A percentile compares a stretch with the other conserved stretches of the same genome.
Evolutionary conservation across 2,113 vertebrate genomes (phyloP).

Genomic region (Phrynosoma blainvillii): DNA sequence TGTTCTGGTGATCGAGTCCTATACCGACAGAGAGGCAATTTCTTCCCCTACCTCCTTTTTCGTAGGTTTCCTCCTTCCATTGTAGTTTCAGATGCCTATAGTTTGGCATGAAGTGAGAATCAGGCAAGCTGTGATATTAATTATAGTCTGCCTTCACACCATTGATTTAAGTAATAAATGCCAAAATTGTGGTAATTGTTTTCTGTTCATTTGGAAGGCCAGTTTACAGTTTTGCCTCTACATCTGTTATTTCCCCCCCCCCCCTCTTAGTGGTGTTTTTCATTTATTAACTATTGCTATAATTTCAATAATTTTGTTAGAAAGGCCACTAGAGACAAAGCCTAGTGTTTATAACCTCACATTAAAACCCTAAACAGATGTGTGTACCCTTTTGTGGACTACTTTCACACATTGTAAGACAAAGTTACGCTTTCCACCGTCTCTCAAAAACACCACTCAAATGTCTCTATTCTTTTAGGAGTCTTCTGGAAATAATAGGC

Average conservation of each 20-base stretch:
- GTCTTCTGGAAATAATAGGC: neutral
- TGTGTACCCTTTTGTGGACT: too few relatives aligned
- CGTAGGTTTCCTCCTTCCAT: too few relatives aligned
- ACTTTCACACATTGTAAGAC: neutral
- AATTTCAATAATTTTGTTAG: neutral
- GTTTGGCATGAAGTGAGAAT: neutral
- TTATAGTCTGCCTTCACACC: neutral
- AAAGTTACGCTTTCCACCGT: neutral
- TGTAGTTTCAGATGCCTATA: neutral
- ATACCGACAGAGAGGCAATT: neutral
- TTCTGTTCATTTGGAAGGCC: neutral
- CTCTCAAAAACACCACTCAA: slow-evolving; percentile 11
- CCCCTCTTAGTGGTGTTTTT: neutral
- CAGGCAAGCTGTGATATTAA: neutral
- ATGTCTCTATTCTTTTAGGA: neutral
- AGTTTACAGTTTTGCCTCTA: neutral
- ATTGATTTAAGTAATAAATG: neutral
- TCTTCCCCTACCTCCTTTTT: too few relatives aligned
- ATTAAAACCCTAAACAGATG: neutral
- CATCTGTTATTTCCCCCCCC: neutral
- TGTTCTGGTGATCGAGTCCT: neutral
- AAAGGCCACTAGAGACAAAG: too few relatives aligned
- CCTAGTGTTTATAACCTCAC: neutral
- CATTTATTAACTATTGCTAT: neutral
- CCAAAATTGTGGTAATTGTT: neutral